Conservation (phyloP, 2,797 vertebrate species). For the Chrysocyon brachyurus region DNA sequence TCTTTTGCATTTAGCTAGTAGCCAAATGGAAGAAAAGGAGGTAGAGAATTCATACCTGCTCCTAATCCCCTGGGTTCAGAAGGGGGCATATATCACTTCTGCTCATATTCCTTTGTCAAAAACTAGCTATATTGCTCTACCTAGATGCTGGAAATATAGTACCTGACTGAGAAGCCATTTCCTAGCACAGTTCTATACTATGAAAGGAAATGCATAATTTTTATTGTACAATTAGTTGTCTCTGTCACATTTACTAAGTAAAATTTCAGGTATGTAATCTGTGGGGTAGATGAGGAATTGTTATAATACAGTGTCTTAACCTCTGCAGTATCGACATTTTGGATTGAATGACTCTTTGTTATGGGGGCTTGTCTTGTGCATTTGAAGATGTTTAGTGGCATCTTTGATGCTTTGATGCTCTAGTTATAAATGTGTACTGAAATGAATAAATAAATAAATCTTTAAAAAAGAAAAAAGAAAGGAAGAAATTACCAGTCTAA, state of each 20-base stretch:
- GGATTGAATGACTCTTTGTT: neutral
- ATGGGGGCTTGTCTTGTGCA: neutral
- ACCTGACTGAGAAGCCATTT: neutral
- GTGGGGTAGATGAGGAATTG: neutral
- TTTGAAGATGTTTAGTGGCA: neutral
- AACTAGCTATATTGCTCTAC: neutral
- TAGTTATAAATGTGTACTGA: no score
- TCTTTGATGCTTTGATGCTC: neutral
- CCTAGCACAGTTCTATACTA: neutral
- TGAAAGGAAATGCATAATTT: neutral
- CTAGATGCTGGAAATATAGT: neutral
- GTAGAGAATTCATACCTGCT: neutral
- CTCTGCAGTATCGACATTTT: neutral
- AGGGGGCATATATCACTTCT: neutral
- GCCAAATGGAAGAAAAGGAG: neutral
- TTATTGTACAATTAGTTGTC: neutral
- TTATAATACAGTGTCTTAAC: neutral
- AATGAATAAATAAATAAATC: no score
- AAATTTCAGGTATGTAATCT: neutral
- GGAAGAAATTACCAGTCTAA: neutral
- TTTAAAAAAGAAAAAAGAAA: no score
- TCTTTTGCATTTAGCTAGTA: neutral
- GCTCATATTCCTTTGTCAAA: neutral
- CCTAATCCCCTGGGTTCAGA: neutral
- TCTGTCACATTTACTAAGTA: conserved; percentile 33